A percentile compares a stretch with the other conserved stretches of the same genome.
Evolutionary conservation across 1,140 invertebrate genomes (phyloP).

Genomic region (Pemphigus obesinymphae): DNA sequence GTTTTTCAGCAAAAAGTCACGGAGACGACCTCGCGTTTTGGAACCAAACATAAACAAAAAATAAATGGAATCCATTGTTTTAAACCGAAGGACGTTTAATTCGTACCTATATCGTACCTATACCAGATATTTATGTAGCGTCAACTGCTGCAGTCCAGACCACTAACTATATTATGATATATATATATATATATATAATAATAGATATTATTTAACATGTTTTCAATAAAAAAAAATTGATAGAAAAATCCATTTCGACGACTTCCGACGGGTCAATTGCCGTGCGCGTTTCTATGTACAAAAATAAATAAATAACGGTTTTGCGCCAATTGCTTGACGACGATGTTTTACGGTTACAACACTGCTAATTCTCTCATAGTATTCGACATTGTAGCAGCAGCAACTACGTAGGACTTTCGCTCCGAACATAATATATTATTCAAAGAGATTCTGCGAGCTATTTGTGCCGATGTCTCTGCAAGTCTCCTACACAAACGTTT

Average conservation of each 20-base stretch:
- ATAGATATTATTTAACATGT: too few relatives aligned
- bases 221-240: too few relatives aligned
- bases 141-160: too few relatives aligned
- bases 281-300: not conserved
- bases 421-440: not conserved
- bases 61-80: not conserved
- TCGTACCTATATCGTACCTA: not conserved
- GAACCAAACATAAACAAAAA: not conserved
- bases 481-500: not conserved
- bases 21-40: not conserved
- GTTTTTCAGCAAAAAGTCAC: not conserved
- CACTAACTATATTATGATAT: too few relatives aligned
- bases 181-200: too few relatives aligned
- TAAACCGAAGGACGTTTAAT: not conserved
- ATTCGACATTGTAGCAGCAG: not conserved
- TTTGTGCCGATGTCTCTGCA: not conserved
- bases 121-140: not conserved
- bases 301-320: not conserved
- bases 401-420: not conserved
- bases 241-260: too few relatives aligned
- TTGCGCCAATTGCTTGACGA: slow-evolving; percentile 1
- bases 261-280: not conserved
- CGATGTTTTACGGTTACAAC: slow-evolving; percentile 14
- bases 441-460: not conserved
- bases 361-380: not conserved